These are phyloP conservation scores for Drosophila demipolita DNA, from an alignment of 2,888 invertebrate species.

Conservation along the genomic window DNA sequence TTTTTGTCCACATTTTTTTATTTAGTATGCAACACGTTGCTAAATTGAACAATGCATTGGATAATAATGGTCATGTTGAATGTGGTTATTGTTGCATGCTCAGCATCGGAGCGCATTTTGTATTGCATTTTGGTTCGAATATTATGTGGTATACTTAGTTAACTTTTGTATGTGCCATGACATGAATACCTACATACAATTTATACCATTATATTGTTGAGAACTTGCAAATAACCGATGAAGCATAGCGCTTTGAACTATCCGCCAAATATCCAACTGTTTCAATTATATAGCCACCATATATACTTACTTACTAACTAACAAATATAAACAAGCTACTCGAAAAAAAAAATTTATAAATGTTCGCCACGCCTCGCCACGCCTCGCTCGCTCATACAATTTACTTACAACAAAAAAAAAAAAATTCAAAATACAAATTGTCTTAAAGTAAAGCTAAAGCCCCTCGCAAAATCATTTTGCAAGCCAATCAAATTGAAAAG, in stretches of 20 bases:
- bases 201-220: constrained; percentile 36
- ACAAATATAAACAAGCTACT: constrained; percentile 46
- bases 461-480: constrained; percentile 50
- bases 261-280: constrained; percentile 46
- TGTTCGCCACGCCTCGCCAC: constrained; percentile 54
- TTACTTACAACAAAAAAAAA: constrained; percentile 23
- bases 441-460: constrained; percentile 47
- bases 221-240: constrained; percentile 51
- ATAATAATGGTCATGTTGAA: constrained; percentile 49
- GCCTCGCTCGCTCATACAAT: constrained; percentile 68
- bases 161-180: constrained; percentile 39
- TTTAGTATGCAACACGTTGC: constrained; percentile 66
- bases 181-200: constrained; percentile 40
- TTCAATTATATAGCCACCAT: constrained; percentile 41
- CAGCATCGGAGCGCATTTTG: constrained; percentile 42
- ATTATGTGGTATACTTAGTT: constrained; percentile 31
- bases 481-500: constrained; percentile 60
- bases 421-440: constrained; percentile 32
- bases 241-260: constrained; percentile 43
- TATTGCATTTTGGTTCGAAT: constrained; percentile 56
- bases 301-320: constrained; percentile 36
- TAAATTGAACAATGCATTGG: constrained; percentile 50
- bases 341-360: constrained; percentile 21
- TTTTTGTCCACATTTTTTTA: constrained; percentile 34
- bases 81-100: constrained; percentile 56